These are phyloP conservation scores for Drosophila bifasciata DNA, from an alignment of 1,140 invertebrate species.

Conservation along the genomic window DNA sequence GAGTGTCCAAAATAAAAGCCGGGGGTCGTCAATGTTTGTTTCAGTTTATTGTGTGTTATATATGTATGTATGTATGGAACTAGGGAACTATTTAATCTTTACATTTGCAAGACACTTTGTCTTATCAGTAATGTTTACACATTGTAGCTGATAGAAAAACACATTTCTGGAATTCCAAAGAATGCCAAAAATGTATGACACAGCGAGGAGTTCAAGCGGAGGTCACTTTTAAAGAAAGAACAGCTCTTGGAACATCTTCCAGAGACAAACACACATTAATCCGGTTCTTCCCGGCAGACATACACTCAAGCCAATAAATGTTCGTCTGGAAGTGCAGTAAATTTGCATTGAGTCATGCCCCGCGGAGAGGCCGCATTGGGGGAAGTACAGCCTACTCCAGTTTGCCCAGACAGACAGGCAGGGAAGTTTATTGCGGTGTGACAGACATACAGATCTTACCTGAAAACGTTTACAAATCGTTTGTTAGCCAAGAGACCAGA, in stretches of 20 bases:
- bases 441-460: constrained; percentile 26
- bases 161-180: constrained; percentile 26
- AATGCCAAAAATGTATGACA: constrained; percentile 7
- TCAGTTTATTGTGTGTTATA: no score
- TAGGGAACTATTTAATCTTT: background rate
- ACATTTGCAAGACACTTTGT: background rate
- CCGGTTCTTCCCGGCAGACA: constrained; percentile 29
- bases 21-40: no score
- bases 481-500: constrained; percentile 41
- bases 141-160: constrained; percentile 6
- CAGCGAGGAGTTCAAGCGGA: no score
- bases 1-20: no score
- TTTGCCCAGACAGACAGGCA: constrained; percentile 11
- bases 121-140: constrained; percentile 28
- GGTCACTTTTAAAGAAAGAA: no score
- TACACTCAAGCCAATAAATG: constrained; percentile 20
- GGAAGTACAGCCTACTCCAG: constrained; percentile 46
- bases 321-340: constrained; percentile 7
- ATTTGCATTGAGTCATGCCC: constrained; percentile 22
- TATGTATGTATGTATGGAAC: no score
- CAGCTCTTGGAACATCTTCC: no score
- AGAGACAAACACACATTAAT: background rate
- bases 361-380: constrained; percentile 16
- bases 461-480: constrained; percentile 36
- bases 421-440: constrained; percentile 24